Conservation (phyloP, 2,888 invertebrate genomes). For the Cybosia mesomella region DNA sequence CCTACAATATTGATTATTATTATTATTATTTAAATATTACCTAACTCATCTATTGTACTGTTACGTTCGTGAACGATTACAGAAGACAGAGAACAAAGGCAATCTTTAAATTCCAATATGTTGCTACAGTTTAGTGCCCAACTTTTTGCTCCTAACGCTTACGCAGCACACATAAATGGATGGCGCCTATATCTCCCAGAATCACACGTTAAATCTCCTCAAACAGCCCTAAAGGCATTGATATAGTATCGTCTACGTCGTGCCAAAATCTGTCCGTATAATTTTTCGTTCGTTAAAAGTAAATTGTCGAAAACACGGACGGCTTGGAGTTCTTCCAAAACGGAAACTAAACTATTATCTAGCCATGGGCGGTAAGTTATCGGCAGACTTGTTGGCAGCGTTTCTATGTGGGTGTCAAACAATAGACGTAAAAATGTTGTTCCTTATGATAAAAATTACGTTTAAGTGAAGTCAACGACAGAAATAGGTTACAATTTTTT, state of each 20-base stretch:
- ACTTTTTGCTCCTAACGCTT: background rate
- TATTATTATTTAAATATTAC: too few species aligned
- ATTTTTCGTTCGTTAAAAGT: constrained; percentile 25
- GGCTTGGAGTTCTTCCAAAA: constrained; percentile 25
- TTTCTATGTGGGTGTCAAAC: constrained; percentile 1
- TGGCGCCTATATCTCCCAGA: constrained; percentile 3
- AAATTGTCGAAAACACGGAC: constrained; percentile 17
- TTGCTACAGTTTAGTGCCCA: background rate
- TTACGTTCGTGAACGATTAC: too few species aligned
- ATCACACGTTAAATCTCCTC: constrained; percentile 7
- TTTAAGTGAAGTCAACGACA: too few species aligned
- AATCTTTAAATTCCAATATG: background rate
- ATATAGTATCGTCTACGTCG: constrained; percentile 9
- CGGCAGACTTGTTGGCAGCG: constrained; percentile 6
- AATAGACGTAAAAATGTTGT: background rate
- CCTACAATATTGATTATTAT: too few species aligned
- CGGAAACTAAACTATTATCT: constrained; percentile 11
- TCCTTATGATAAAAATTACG: too few species aligned
- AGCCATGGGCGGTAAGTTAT: constrained; percentile 12
- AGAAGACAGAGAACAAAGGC: background rate
- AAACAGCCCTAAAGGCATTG: constrained; percentile 6
- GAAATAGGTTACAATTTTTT: too few species aligned
- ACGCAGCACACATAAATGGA: background rate
- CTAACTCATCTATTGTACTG: too few species aligned
- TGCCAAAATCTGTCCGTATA: constrained; percentile 26